Evolutionary conservation across 2,113 vertebrate genomes (phyloP).

Genomic region (Alligator sinensis): DNA sequence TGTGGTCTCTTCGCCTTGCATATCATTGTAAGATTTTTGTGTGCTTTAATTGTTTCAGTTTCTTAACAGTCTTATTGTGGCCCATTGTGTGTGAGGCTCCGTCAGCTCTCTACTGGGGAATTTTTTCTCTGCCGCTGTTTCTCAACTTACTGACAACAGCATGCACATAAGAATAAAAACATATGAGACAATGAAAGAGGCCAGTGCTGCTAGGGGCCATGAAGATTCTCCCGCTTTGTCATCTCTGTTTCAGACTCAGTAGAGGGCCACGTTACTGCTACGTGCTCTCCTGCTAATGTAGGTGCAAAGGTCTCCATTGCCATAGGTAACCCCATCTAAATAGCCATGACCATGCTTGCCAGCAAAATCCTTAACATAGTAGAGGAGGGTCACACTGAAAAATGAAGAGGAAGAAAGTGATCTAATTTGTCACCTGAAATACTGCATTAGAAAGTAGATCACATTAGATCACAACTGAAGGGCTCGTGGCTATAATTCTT

Average conservation of each 20-base stretch:
- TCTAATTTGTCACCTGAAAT: neutral
- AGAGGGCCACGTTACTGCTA: fast-evolving
- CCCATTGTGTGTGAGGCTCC: neutral
- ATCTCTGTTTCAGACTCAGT: neutral
- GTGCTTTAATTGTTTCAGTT: conserved; percentile 47
- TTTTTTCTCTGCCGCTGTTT: neutral
- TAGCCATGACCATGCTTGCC: neutral
- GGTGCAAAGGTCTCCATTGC: neutral
- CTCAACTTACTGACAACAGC: neutral
- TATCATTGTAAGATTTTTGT: conserved; percentile 40
- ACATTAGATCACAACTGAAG: conserved; percentile 14
- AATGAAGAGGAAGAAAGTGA: neutral
- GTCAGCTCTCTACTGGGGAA: neutral
- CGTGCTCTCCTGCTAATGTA: neutral
- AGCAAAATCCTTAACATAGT: neutral
- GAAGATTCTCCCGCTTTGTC: neutral
- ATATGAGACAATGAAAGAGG: neutral
- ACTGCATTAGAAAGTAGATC: neutral
- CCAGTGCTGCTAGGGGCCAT: neutral
- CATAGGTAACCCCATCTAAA: neutral
- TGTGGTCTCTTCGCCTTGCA: fast-evolving
- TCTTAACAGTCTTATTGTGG: conserved; percentile 16
- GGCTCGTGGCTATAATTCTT: conserved; percentile 9
- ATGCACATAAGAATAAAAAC: conserved; percentile 5
- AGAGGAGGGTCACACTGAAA: neutral